Conservation (phyloP, 2,888 invertebrate species). For the Camptogramma bilineatum region DNA sequence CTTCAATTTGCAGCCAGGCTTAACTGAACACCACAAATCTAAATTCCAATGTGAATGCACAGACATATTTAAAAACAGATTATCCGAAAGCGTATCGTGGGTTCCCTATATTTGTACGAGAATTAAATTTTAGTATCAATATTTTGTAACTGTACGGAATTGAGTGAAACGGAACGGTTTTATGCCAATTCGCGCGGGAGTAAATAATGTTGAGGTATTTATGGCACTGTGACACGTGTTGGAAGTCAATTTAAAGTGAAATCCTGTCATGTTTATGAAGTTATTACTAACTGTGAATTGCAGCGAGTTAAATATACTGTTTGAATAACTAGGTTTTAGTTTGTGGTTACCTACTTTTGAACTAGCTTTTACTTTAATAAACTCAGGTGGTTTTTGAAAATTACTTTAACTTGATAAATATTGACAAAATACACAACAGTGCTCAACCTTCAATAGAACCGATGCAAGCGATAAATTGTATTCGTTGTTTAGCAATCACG, state of each 20-base stretch:
- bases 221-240: conserved; percentile 20
- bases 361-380: too few relatives aligned
- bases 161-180: conserved; percentile 26
- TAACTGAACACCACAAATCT: conserved; percentile 4
- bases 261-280: conserved; percentile 11
- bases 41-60: conserved; percentile 6
- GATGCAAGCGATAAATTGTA: too few relatives aligned
- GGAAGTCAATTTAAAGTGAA: conserved; percentile 19
- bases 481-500: too few relatives aligned
- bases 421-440: too few relatives aligned
- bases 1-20: not conserved
- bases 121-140: conserved; percentile 43
- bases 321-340: not conserved
- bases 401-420: too few relatives aligned
- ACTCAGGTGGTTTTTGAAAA: too few relatives aligned
- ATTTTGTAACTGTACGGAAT: conserved; percentile 34
- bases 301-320: not conserved
- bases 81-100: conserved; percentile 31
- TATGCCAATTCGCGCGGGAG: conserved; percentile 25
- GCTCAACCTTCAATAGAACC: too few relatives aligned
- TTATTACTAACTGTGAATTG: conserved; percentile 1
- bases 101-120: conserved; percentile 42
- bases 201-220: conserved; percentile 26
- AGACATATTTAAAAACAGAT: conserved; percentile 15
- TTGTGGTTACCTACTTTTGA: too few relatives aligned